phyloP scores from a whole-genome alignment of 2,797 vertebrate species.

The Argya squamiceps region DNA sequence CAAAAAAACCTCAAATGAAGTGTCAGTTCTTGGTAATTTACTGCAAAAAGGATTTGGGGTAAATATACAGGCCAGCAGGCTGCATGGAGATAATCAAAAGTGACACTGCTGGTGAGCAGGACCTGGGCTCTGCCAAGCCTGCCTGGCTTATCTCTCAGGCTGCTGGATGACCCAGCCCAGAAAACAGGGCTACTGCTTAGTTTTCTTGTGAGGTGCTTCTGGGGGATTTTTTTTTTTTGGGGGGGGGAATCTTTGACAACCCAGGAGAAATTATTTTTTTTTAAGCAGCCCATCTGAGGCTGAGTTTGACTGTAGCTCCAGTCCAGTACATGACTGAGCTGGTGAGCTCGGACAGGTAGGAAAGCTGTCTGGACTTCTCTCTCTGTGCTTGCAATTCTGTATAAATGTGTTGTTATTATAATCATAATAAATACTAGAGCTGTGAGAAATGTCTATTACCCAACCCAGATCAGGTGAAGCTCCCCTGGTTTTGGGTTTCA shows the following conservation, averaged over 20 bases:
- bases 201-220: neutral
- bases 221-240: neutral
- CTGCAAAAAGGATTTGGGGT: neutral
- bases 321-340: neutral
- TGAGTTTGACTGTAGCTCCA: neutral
- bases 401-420: neutral
- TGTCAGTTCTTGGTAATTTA: neutral
- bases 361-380: neutral
- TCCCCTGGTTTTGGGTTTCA: slow-evolving; percentile 18
- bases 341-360: neutral
- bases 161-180: neutral
- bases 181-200: neutral
- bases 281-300: neutral
- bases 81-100: neutral
- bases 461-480: slow-evolving; percentile 54
- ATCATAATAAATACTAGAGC: slow-evolving; percentile 13
- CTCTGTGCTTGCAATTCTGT: neutral
- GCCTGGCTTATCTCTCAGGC: neutral
- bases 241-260: neutral
- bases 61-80: neutral
- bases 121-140: neutral
- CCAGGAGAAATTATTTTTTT: neutral
- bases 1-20: too few species aligned
- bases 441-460: slow-evolving; percentile 11
- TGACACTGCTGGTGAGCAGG: neutral